Conservation (phyloP, 2,113 vertebrate genomes). For the Calidris pygmaea region DNA sequence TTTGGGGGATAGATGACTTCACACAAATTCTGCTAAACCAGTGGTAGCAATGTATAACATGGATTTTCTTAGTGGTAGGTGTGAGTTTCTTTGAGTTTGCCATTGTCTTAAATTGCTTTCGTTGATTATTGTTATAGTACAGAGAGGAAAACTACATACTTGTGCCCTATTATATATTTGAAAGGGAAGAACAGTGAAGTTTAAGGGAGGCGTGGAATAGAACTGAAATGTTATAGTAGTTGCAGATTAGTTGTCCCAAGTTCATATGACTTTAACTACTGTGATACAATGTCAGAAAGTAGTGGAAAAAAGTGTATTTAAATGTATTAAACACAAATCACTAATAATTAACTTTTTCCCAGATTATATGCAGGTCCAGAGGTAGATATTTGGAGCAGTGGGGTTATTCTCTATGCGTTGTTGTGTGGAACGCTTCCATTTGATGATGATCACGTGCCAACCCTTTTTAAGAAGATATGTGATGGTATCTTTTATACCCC, state of each 20-base stretch:
- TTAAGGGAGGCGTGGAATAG: neutral
- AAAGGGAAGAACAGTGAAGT: neutral
- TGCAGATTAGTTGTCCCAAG: neutral
- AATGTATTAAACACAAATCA: neutral
- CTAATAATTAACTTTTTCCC: constrained; percentile 37
- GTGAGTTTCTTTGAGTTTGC: neutral
- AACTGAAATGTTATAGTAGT: neutral
- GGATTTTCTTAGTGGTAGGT: neutral
- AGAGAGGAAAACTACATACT: neutral
- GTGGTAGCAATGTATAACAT: neutral
- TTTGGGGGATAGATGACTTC: neutral
- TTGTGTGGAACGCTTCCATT: constrained; percentile 96
- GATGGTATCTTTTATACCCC: constrained; percentile 98
- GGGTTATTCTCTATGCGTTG: constrained; percentile 96
- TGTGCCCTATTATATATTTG: neutral
- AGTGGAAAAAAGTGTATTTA: neutral
- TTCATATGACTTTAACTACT: neutral
- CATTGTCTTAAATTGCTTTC: neutral
- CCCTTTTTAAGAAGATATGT: constrained; percentile 99
- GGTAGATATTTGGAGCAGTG: constrained; percentile 99
- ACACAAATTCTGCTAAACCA: neutral
- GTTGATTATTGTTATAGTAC: neutral
- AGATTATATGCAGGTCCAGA: constrained; percentile 97
- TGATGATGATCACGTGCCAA: constrained; percentile 98
- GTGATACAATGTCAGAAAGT: neutral